Conservation (phyloP, 2,888 invertebrate genomes). For the Chrysina gloriosa region DNA sequence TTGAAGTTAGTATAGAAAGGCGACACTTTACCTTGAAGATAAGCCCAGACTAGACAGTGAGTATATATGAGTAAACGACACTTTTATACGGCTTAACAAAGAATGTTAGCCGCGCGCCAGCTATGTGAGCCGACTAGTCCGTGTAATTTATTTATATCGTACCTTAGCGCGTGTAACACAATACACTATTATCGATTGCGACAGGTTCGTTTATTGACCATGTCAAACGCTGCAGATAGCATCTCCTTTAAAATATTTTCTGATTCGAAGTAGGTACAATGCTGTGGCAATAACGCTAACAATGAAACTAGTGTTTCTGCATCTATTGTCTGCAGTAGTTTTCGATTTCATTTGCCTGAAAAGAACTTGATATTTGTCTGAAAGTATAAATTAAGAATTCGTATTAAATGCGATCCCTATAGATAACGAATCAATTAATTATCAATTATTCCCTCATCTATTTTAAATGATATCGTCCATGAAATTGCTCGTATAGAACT, state of each 20-base stretch:
- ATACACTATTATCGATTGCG: constrained; percentile 34
- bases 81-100: constrained; percentile 14
- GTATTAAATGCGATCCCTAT: no score
- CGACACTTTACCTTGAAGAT: constrained; percentile 4
- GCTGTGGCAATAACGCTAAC: neutral
- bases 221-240: constrained; percentile 18
- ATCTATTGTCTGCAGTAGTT: neutral
- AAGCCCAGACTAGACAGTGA: constrained; percentile 5
- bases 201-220: constrained; percentile 31
- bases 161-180: constrained; percentile 26
- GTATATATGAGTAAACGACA: neutral
- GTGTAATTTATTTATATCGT: constrained; percentile 27
- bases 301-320: constrained; percentile 10
- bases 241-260: constrained; percentile 20
- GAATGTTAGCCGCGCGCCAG: neutral
- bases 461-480: no score
- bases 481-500: no score
- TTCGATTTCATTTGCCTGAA: no score
- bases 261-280: neutral
- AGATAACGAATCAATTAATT: no score
- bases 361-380: no score
- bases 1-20: neutral
- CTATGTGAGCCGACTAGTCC: constrained; percentile 1
- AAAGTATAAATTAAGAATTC: no score
- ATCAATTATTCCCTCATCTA: no score